Base-by-base conservation (phyloP, 2,797 vertebrate genomes). In the Linurgus olivaceus region DNA sequence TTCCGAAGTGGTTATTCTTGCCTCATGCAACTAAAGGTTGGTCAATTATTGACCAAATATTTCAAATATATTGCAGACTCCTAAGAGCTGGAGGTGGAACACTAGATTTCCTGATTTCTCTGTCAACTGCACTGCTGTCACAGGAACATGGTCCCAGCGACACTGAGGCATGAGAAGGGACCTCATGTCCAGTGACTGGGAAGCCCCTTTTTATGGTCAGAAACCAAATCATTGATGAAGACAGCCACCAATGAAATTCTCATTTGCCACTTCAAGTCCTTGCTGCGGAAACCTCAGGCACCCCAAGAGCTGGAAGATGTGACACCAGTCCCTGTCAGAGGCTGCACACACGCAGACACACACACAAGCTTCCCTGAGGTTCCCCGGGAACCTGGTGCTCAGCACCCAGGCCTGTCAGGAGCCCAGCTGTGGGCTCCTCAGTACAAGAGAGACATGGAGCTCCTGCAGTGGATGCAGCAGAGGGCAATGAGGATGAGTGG, bases 141-240 rank as follows among this genome's bases (percentile, higher is more conserved):
- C 20, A 29, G 25, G 25, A 62, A 31, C 0, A 0, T 1, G 11
- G 5, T 26, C n/a, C 17, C 26, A 25, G 10, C 0, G 1, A 18
- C 20, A 23, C 1, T 2, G 3, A 28, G 3, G 10, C 8, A 16
- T 2, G 4, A 21, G 7, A 29, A 5, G 29, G 2, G 20, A 28
- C 6, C n/a, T 51, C 31, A 11, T 18, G 15, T 31, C 15, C 0
- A 0, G 6, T 45, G 35, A 28, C 6, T 2, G 11, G 15, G 5
- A 31, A 66, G 8, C 17, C 12, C 15, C 16, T 47, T 45, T 21
- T 14, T 5, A 42, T 9, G 6, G 7, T 12, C 31, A 45, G 26
- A 42, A 77, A 45, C 3, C 26, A 59, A 40, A 6, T 13, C 9
- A 50, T 4, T 0, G 1, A 7, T 6, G 24, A 40, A 52, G 59